A percentile compares a stretch with the other conserved stretches of the same genome.
Evolutionary conservation across 1,140 invertebrate species (phyloP).

Genomic region (Phortica variegata): DNA sequence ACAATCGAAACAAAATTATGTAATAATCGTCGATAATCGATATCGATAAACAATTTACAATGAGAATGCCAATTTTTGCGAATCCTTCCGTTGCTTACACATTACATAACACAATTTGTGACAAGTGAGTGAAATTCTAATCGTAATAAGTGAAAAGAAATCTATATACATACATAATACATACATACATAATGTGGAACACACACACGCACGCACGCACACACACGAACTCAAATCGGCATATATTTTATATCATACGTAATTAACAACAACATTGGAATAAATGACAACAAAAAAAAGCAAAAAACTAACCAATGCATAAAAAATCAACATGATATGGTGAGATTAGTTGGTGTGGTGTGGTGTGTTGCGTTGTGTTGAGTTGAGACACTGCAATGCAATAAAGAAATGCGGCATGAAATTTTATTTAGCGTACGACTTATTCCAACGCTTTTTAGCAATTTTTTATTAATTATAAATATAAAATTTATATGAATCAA

Average conservation of each 20-base stretch:
- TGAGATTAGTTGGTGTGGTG: too few species aligned
- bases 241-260: constrained; percentile 41
- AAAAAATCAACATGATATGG: too few species aligned
- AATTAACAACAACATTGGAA: not conserved
- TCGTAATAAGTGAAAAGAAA: constrained; percentile 4
- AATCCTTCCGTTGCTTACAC: constrained; percentile 48
- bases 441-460: constrained; percentile 9
- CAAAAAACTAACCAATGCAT: not conserved
- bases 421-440: too few species aligned
- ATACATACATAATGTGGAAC: constrained; percentile 12
- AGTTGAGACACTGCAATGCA: too few species aligned
- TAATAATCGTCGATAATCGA: too few species aligned
- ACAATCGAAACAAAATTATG: not conserved
- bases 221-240: constrained; percentile 27
- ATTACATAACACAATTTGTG: not conserved
- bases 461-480: constrained; percentile 14
- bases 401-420: too few species aligned
- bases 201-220: constrained; percentile 12
- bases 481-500: constrained; percentile 13
- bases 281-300: constrained; percentile 11
- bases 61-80: constrained; percentile 28
- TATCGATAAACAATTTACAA: constrained; percentile 9
- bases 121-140: constrained; percentile 17
- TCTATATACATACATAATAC: constrained; percentile 40
- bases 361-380: too few species aligned